Evolutionary conservation across 1,140 invertebrate genomes (phyloP), one percentile per base, ranked within the genome.

Genomic region (Neuroterus valhalla): DNA sequence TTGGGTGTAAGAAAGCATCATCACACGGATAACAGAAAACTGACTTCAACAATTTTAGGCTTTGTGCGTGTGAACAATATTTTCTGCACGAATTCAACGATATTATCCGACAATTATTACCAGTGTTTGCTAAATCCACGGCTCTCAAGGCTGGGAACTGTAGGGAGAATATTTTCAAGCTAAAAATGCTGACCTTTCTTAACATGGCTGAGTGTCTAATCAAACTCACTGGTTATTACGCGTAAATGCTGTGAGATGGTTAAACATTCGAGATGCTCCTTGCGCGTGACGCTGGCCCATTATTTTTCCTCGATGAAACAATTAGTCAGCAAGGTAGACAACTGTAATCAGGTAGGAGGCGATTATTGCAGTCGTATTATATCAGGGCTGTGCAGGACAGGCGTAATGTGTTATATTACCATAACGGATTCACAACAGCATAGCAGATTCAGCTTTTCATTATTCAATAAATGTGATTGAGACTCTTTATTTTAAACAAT

Each of bases 301-400:
- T 83, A 83, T 83, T 81, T 76, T 78, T 75, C 66, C 70, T 74
- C 74, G 79, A 83, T 80, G 82, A 83, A 83, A 83, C 82, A 83
- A 83, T 83, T 83, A 83, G 82, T 76, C 81, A 79, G 68, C 70
- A 21, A 42, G 66, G 45, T 62, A 46, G 69, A 50, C 72, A 67
- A 72, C 77, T 78, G 70, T 80, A 81, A 81, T 81, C 80, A 81
- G 74, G 78, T 79, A 81, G 81, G 76, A 77, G 73, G 81, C 77
- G 81, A 81, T 81, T 81, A 81, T 71, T 44, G 50, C 62, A 66
- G 74, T 71, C 71, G 76, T 74, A 79, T 78, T 81, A 78, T 81
- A 77, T 74, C 66, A 44, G 45, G 43, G 71, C 68, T 75, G 71
- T 44, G 55, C 62, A 72, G 76, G 70, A 50, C 76, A 80, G 71